These are phyloP conservation scores for Leucozona laternaria DNA, from an alignment of 2,888 invertebrate genomes.

Conservation along the genomic window DNA sequence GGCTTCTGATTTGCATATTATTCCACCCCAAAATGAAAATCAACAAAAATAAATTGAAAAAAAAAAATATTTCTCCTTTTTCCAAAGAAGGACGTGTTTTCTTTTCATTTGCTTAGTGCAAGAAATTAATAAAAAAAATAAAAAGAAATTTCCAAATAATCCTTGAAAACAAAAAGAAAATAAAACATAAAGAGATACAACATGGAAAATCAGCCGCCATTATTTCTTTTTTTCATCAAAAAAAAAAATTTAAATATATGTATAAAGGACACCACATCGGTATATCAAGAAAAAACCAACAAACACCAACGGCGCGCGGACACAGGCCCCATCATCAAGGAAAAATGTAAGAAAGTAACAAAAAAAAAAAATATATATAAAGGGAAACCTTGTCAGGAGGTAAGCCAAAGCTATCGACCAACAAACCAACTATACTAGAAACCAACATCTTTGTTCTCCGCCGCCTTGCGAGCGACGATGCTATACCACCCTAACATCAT, in stretches of 20 bases:
- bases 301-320: slow-evolving; percentile 40
- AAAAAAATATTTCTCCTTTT: slow-evolving; percentile 21
- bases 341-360: neutral
- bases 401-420: slow-evolving; percentile 38
- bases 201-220: slow-evolving; percentile 73
- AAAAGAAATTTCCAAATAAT: slow-evolving; percentile 28
- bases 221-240: slow-evolving; percentile 46
- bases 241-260: slow-evolving; percentile 1
- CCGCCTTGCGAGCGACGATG: slow-evolving; percentile 32
- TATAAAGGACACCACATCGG: slow-evolving; percentile 28
- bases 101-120: slow-evolving; percentile 46
- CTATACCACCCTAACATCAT: slow-evolving; percentile 1
- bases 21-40: slow-evolving; percentile 49
- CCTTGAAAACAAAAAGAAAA: slow-evolving; percentile 30
- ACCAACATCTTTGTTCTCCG: slow-evolving; percentile 60
- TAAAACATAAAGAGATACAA: slow-evolving; percentile 60
- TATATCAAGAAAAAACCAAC: slow-evolving; percentile 39
- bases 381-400: slow-evolving; percentile 50
- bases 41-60: slow-evolving; percentile 41
- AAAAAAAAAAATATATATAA: neutral
- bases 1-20: slow-evolving; percentile 65
- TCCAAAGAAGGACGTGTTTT: slow-evolving; percentile 17
- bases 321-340: slow-evolving; percentile 27
- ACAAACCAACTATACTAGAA: slow-evolving; percentile 31
- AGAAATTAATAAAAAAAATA: slow-evolving; percentile 17